A percentile compares a stretch with the other conserved stretches of the same genome.
Conservation (phyloP, 2,888 invertebrate genomes). For the Nemoura dubitans region DNA sequence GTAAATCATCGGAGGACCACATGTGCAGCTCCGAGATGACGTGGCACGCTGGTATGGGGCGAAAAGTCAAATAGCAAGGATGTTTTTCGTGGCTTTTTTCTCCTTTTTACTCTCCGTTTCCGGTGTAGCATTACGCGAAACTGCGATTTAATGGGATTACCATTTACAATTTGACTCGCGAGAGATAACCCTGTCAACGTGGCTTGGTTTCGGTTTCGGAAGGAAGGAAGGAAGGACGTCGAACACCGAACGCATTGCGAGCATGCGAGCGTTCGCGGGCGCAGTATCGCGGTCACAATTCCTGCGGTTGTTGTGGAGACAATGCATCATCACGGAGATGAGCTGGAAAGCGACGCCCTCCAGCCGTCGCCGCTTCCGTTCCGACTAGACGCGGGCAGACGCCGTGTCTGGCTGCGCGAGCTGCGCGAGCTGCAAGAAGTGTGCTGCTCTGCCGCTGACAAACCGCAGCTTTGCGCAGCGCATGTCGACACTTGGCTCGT, state of each 20-base stretch:
- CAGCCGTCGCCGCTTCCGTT: not conserved
- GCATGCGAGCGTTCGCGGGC: not conserved
- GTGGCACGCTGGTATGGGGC: not conserved
- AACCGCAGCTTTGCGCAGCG: not conserved
- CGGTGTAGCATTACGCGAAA: not conserved
- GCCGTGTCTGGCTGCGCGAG: not conserved
- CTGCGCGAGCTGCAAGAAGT: not conserved
- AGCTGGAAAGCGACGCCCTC: not conserved
- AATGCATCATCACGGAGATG: not conserved
- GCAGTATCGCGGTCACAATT: not conserved
- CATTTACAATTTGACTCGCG: not conserved
- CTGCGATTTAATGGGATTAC: constrained; percentile 7
- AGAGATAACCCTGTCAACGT: not conserved
- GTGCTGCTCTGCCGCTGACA: not conserved
- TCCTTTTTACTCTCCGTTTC: not conserved
- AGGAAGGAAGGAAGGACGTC: not conserved
- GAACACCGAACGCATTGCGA: not conserved
- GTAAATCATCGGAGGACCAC: constrained; percentile 20
- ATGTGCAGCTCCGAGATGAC: constrained; percentile 28
- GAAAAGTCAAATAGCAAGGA: constrained; percentile 29
- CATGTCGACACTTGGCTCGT: not conserved
- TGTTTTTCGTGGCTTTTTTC: not conserved
- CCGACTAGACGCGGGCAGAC: not conserved
- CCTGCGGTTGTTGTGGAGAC: not conserved
- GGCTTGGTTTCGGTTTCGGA: not conserved